A percentile compares a stretch with the other conserved stretches of the same genome.
These are phyloP conservation scores for Watsonalla binaria DNA, from an alignment of 2,888 invertebrate species.

Conservation along the genomic window DNA sequence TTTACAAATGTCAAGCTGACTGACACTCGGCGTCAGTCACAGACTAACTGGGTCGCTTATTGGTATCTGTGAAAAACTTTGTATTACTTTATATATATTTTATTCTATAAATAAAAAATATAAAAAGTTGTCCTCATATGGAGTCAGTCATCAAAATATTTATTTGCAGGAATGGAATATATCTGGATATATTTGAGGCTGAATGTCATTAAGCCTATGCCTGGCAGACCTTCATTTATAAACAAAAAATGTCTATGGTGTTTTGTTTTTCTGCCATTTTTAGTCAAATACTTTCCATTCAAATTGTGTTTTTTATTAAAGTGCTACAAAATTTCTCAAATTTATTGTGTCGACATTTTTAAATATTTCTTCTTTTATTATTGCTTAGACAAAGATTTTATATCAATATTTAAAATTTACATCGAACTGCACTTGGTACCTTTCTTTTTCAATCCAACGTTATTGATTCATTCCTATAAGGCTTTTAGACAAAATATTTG, in stretches of 20 bases:
- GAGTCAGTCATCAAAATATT: too few relatives aligned
- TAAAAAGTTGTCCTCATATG: too few relatives aligned
- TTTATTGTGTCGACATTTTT: slow-evolving; percentile 57
- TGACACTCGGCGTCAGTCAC: too few relatives aligned
- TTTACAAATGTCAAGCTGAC: too few relatives aligned
- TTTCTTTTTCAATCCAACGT: slow-evolving; percentile 20
- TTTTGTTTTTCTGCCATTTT: slow-evolving; percentile 66
- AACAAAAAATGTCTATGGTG: slow-evolving; percentile 56
- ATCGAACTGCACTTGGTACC: slow-evolving; percentile 14
- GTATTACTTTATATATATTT: too few relatives aligned
- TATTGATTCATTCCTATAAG: slow-evolving; percentile 11
- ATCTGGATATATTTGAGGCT: neutral
- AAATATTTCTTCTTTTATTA: slow-evolving; percentile 48
- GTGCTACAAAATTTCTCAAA: slow-evolving; percentile 57
- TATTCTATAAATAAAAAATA: too few relatives aligned
- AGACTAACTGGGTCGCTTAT: too few relatives aligned
- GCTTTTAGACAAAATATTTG: slow-evolving; percentile 8
- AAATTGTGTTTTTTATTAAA: slow-evolving; percentile 52
- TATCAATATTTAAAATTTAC: slow-evolving; percentile 19
- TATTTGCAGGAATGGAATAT: too few relatives aligned
- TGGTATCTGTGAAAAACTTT: too few relatives aligned
- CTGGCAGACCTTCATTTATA: slow-evolving; percentile 16
- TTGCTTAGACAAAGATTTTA: slow-evolving; percentile 27
- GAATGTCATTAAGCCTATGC: slow-evolving; percentile 2
- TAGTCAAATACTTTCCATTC: slow-evolving; percentile 73